Percentiles rank a stretch among this genome's conserved stretches.
Evolutionary conservation across 2,797 vertebrate species (phyloP).

Genomic region (Silurus lanzhouensis): DNA sequence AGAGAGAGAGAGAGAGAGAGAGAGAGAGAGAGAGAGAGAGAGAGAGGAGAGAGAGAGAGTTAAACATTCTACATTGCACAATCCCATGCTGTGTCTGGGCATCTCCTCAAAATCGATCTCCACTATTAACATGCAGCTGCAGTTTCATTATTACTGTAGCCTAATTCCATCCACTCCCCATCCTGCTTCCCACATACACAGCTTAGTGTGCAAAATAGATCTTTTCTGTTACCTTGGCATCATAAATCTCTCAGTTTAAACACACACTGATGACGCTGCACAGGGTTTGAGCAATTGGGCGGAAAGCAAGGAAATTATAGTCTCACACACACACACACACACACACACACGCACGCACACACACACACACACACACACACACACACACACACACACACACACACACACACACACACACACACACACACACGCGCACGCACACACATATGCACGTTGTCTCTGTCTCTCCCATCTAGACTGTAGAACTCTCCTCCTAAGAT

Average conservation of each 20-base stretch:
- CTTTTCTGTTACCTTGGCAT: constrained; percentile 23
- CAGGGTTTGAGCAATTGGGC: constrained; percentile 29
- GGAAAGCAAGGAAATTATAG: constrained; percentile 17
- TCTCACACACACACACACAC: background rate
- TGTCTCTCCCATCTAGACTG: constrained; percentile 22
- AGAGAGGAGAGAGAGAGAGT: background rate
- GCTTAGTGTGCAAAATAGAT: constrained; percentile 11
- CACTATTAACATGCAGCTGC: constrained; percentile 75
- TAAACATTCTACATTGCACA: constrained; percentile 38
- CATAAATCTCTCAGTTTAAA: constrained; percentile 18
- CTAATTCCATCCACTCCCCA: constrained; percentile 40
- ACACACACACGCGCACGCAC: background rate
- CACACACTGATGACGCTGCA: background rate
- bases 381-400: background rate
- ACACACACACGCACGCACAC: too few species aligned
- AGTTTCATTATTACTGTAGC: constrained; percentile 71
- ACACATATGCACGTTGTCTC: background rate
- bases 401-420: too few species aligned
- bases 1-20: constrained; percentile 2
- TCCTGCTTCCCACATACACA: constrained; percentile 20
- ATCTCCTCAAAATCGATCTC: constrained; percentile 78
- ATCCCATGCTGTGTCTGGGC: constrained; percentile 64
- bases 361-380: background rate
- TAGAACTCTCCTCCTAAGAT: background rate
- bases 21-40: background rate